Evolutionary conservation across 2,113 vertebrate genomes (phyloP).

Genomic region (Callospermophilus lateralis): DNA sequence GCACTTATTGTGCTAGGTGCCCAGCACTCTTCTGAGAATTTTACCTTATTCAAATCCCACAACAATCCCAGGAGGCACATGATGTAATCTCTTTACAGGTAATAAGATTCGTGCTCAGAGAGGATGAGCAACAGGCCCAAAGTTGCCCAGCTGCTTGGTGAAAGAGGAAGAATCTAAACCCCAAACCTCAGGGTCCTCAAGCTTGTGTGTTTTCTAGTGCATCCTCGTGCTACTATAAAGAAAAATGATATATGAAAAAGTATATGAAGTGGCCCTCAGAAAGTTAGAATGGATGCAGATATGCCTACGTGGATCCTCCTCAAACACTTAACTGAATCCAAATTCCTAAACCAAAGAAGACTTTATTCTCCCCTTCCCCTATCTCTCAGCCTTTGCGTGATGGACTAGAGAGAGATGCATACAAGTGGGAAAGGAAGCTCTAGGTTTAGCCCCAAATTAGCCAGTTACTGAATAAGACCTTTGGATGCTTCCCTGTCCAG

Average conservation of each 20-base stretch:
- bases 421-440: not conserved
- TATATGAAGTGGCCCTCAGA: not conserved
- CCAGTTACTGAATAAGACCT: not conserved
- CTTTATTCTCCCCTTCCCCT: too few species aligned
- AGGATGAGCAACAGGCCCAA: not conserved
- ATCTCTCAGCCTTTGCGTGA: not conserved
- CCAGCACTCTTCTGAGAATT: not conserved
- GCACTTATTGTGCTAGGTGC: not conserved
- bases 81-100: not conserved
- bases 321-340: not conserved
- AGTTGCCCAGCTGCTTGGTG: not conserved
- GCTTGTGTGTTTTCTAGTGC: not conserved
- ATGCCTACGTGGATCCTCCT: not conserved
- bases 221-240: too few species aligned
- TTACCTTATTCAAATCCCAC: not conserved
- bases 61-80: not conserved
- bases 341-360: not conserved
- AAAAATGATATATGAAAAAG: accelerated
- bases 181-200: not conserved
- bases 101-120: not conserved
- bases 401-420: not conserved
- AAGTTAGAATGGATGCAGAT: not conserved
- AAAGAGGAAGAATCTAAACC: not conserved
- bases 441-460: not conserved
- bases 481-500: not conserved